A percentile compares a stretch with the other conserved stretches of the same genome.
Evolutionary conservation across 2,888 invertebrate species (phyloP).

Genomic region (Heteromyza rotundicornis): DNA sequence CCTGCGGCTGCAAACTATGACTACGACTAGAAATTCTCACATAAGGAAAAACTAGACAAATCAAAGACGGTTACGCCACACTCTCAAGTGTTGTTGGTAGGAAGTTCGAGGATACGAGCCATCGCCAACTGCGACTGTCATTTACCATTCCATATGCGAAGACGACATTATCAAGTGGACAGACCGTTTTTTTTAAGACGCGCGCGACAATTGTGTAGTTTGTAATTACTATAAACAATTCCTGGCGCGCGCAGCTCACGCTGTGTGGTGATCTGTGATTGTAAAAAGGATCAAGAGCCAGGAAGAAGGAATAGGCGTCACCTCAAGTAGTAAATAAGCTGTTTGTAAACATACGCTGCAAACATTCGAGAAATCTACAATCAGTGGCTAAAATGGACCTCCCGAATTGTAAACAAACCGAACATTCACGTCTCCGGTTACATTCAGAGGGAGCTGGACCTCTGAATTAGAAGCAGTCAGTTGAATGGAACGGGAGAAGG

Average conservation of each 20-base stretch:
- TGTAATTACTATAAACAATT: not conserved
- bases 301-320: not conserved
- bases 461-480: too few species aligned
- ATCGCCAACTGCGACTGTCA: too few species aligned
- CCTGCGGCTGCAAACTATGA: too few species aligned
- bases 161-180: too few species aligned
- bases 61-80: too few species aligned
- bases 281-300: not conserved
- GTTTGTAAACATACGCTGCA: constrained; percentile 1
- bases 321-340: not conserved
- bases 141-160: too few species aligned
- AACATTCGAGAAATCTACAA: not conserved
- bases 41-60: too few species aligned
- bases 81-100: too few species aligned
- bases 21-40: too few species aligned
- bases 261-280: not conserved
- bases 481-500: too few species aligned
- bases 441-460: not conserved
- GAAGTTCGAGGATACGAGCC: too few species aligned
- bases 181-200: not conserved
- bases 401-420: not conserved
- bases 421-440: not conserved
- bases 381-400: not conserved
- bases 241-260: not conserved
- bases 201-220: not conserved